Evolutionary conservation across 2,797 vertebrate genomes (phyloP).

Genomic region (Acipenser transmontanus): DNA sequence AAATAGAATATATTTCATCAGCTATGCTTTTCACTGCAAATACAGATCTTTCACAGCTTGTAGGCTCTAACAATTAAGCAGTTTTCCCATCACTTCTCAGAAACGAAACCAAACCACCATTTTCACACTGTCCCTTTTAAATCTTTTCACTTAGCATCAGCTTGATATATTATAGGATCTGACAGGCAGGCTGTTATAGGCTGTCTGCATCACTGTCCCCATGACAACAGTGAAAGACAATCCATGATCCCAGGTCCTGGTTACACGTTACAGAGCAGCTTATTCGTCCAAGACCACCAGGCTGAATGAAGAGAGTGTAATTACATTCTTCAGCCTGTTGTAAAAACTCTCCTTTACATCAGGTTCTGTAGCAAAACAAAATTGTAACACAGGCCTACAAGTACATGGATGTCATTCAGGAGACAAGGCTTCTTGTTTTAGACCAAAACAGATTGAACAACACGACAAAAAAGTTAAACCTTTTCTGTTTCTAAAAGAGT

Average conservation of each 20-base stretch:
- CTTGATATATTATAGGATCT: slow-evolving; percentile 79
- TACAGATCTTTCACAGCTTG: no score
- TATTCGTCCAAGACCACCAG: slow-evolving; percentile 71
- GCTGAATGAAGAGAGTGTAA: slow-evolving; percentile 73
- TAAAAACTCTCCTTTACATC: slow-evolving; percentile 46
- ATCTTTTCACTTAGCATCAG: slow-evolving; percentile 75
- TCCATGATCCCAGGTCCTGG: slow-evolving; percentile 71
- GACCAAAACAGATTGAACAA: no score
- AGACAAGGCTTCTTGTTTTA: not conserved
- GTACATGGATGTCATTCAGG: not conserved
- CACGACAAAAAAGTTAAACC: no score
- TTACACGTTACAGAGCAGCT: slow-evolving; percentile 76
- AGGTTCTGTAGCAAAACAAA: not conserved
- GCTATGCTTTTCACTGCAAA: no score
- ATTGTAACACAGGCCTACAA: not conserved
- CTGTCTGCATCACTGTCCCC: slow-evolving; percentile 95
- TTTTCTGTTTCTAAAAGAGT: no score
- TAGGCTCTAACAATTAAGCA: not conserved
- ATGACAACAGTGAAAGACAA: slow-evolving; percentile 94
- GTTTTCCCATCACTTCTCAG: not conserved
- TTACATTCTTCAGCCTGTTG: slow-evolving; percentile 74
- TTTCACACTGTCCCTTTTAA: slow-evolving; percentile 47
- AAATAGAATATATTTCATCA: no score
- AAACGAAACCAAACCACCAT: not conserved
- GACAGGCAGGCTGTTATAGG: slow-evolving; percentile 81